Conservation (phyloP, 2,113 vertebrate species). For the Leptobrachium ailaonicum region DNA sequence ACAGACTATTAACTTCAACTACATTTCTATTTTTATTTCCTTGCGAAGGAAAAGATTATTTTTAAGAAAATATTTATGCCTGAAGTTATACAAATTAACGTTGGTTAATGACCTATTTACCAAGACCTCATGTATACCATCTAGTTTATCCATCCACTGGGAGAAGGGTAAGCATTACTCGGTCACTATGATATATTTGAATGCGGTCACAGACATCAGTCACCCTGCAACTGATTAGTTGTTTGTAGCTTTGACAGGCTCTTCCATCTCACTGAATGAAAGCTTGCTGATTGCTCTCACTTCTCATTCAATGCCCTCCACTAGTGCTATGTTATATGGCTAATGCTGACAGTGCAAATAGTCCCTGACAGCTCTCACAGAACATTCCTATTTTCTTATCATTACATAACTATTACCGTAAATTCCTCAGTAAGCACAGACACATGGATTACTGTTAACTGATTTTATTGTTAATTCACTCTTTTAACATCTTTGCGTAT, state of each 20-base stretch:
- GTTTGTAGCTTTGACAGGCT: slow-evolving; percentile 83
- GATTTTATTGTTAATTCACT: neutral
- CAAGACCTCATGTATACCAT: slow-evolving; percentile 81
- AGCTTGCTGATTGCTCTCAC: slow-evolving; percentile 84
- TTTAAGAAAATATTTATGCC: slow-evolving; percentile 71
- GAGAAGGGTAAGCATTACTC: slow-evolving; percentile 74
- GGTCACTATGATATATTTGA: slow-evolving; percentile 86
- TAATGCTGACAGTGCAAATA: slow-evolving; percentile 72
- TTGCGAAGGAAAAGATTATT: slow-evolving; percentile 11
- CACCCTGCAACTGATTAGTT: slow-evolving; percentile 87
- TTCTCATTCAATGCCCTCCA: slow-evolving; percentile 76
- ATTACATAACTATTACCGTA: slow-evolving; percentile 57
- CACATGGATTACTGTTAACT: slow-evolving; percentile 45
- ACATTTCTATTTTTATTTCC: no score
- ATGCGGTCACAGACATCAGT: slow-evolving; percentile 80
- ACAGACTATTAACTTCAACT: neutral
- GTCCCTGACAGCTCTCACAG: slow-evolving; percentile 68
- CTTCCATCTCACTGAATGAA: slow-evolving; percentile 87
- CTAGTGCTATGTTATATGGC: slow-evolving; percentile 75
- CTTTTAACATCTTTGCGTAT: slow-evolving; percentile 2
- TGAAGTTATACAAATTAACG: slow-evolving; percentile 70
- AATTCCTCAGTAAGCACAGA: slow-evolving; percentile 52
- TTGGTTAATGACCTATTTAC: slow-evolving; percentile 88
- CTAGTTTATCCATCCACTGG: slow-evolving; percentile 78
- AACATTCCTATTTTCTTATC: slow-evolving; percentile 62